A percentile compares a stretch with the other conserved stretches of the same genome.
phyloP scores from a whole-genome alignment of 2,888 invertebrate genomes.

The Heliconius cydno region DNA sequence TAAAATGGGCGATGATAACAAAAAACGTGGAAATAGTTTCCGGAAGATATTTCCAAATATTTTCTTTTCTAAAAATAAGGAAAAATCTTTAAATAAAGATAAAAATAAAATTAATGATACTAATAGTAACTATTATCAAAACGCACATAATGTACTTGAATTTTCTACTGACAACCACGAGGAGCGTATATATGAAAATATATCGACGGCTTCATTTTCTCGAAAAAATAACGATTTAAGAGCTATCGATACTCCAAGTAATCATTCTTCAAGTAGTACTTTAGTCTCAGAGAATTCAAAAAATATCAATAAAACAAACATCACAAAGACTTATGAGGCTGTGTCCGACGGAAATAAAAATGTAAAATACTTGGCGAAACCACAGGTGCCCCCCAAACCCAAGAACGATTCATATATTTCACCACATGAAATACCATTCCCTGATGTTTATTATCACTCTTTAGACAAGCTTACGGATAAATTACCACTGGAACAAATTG shows the following conservation, averaged over 20 bases:
- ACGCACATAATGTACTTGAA: constrained; percentile 61
- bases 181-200: constrained; percentile 75
- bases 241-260: constrained; percentile 59
- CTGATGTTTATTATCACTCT: constrained; percentile 77
- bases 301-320: constrained; percentile 47
- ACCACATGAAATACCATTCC: constrained; percentile 53
- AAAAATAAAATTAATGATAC: constrained; percentile 50
- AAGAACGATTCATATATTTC: constrained; percentile 54
- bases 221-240: constrained; percentile 55
- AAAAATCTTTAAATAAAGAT: constrained; percentile 57
- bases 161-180: constrained; percentile 55
- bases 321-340: constrained; percentile 2
- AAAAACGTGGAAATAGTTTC: constrained; percentile 71
- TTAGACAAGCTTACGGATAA: constrained; percentile 69
- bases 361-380: constrained; percentile 59
- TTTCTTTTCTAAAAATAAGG: constrained; percentile 71
- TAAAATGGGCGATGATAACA: constrained; percentile 66
- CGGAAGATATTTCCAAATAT: constrained; percentile 71
- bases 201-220: constrained; percentile 54
- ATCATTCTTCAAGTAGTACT: constrained; percentile 73
- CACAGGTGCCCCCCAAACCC: constrained; percentile 60
- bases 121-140: constrained; percentile 68
- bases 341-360: constrained; percentile 50
- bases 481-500: constrained; percentile 66
- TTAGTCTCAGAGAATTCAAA: constrained; percentile 70